Base-by-base conservation (phyloP, 37 sponge, comb jelly and placozoan species). In the Chondrilla cf. caribensis region DNA sequence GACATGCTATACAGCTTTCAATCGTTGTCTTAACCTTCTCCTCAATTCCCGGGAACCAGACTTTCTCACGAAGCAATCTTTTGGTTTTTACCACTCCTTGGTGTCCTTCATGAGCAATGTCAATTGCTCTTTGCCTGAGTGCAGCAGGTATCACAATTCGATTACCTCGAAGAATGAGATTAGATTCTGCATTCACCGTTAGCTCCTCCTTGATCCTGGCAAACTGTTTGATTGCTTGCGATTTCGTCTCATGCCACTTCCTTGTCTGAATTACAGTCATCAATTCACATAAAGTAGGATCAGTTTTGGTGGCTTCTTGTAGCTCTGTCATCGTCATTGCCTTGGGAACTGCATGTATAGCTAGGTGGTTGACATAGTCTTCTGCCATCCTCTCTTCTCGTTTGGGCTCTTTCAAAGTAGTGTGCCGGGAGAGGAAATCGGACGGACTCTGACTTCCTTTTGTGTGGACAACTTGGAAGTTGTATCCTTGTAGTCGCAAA, bases 381-480 rank as follows among this genome's bases (percentile, higher is more conserved):
- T 84, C 78, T 58, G 84, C 67, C 37, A 32, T 58, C 15, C 5
- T 58, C 26, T 75, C 62, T 55, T 8, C 38, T 28, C 26, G 39
- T 2, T 83, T 55, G 4, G 57, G 5, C 6, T 73, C 71, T 6
- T 40, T n/a, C 22, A 79, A 21, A 43, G 51, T 38, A 19, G 83
- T 58, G 55, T 87, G 87, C 47, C 71, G 75, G 2, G 87, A 87
- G 31, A 87, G 58, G 40, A 78, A 82, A 82, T 87, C 83, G 17
- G 87, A 87, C 3, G 87, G 87, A 38, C 82, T 87, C 4, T 54
- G 26, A 3, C 28, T 43, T 44, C 87, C 87, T 82, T 77, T 51
- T 4, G 82, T 87, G 82, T 87, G 87, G 0, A 87, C 58, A 6
- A 42, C 43, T 24, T 71, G 14, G 32, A 87, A 87, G 15, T 87